phyloP scores from a whole-genome alignment of 2,113 vertebrate genomes.

The Cyprinus carpio region DNA sequence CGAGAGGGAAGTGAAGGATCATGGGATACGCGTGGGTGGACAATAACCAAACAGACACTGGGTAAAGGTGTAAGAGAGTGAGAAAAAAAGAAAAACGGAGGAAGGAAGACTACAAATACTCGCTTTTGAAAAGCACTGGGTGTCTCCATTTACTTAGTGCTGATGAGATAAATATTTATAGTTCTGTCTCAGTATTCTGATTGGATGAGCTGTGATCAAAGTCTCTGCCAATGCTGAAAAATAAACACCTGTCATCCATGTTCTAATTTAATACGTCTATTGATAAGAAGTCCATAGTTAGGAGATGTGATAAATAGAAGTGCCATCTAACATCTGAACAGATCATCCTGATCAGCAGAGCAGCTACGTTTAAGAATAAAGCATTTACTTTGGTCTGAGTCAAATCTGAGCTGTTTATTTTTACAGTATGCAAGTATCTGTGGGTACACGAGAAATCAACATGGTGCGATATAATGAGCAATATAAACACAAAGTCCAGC shows the following conservation, averaged over 20 bases:
- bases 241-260: background rate
- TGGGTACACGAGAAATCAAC: background rate
- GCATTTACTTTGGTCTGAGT: background rate
- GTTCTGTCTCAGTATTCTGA: background rate
- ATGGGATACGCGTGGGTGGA: conserved; percentile 11
- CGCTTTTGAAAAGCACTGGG: background rate
- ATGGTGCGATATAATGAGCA: background rate
- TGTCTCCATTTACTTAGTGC: too few relatives aligned
- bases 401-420: background rate
- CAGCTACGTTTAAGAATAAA: background rate
- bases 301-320: too few relatives aligned
- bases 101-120: background rate
- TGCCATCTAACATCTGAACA: too few relatives aligned
- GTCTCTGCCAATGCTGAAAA: background rate
- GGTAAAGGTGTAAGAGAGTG: conserved; percentile 3
- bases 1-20: background rate
- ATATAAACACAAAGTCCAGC: background rate
- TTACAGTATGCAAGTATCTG: background rate
- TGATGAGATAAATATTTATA: background rate
- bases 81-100: background rate
- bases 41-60: background rate
- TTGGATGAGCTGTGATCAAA: background rate
- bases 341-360: too few relatives aligned
- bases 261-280: too few relatives aligned
- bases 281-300: too few relatives aligned